Evolutionary conservation across 2,113 vertebrate species (phyloP), one percentile per base, ranked within the genome.

Genomic region (Ornithorhynchus anatinus): DNA sequence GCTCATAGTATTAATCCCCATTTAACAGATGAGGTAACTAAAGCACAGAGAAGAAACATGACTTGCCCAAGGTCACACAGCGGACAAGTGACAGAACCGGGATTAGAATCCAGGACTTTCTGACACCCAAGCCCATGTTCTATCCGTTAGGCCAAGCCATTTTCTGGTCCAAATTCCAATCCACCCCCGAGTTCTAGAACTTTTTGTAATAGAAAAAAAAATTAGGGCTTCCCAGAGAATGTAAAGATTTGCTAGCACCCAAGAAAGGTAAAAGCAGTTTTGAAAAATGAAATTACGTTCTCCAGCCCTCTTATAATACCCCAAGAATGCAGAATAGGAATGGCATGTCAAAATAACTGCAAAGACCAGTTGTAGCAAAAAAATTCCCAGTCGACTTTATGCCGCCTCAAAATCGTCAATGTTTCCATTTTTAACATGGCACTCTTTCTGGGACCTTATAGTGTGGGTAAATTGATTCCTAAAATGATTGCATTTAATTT

Each of bases 341-440:
- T 12, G 8, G 6, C 16, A 72, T 32, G 14, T 29, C 33, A 53
- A 20, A 8, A 17, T 57, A 54, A 48, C 1, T 52, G 32, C 17
- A 43, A 56, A 59, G 39, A 37, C 10, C 72, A 17, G 23, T 7
- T 77, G 59, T 42, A 54, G 60, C 29, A 38, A 53, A 51, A 48
- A 3, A n/a, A 59, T 80, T 47, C 22, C 27, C 60, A 32, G 13
- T 4, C 53, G 59, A 27, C 29, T 42, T 62, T 33, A 44, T 10
- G 47, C 4, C 52, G 42, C 53, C 32, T 68, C 14, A 40, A 15
- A 29, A 42, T 27, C 44, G 61, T 77, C 23, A 35, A 35, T 2
- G n/a, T 69, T 51, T 66, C 29, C 58, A 5, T 31, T 76, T 84
- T 65, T 5, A 72, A 16, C 54, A 68, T 45, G 25, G 7, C 15